Base-by-base conservation (phyloP, 2,797 vertebrate species). In the Xenentodon cancila region DNA sequence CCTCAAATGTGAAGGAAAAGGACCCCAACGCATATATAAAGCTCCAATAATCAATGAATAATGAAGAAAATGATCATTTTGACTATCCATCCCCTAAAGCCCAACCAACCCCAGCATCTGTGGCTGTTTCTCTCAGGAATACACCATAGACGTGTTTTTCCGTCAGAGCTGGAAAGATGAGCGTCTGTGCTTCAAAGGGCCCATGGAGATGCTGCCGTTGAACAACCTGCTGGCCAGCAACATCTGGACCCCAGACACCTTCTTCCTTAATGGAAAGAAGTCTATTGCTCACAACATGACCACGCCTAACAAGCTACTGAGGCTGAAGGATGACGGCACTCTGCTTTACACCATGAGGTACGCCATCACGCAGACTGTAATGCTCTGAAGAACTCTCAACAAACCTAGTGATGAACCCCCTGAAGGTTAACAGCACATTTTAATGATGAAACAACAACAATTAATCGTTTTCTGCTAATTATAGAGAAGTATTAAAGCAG, bases 261-360 rank as follows among this genome's bases (percentile, higher is more conserved):
- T 98, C 89, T 98, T 98, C 74, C 95, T 97, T 68, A 98, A 98
- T 19, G 96, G 96, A 61, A 98, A 98, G 89, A 98, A 98, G 89
- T 98, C 96, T 3, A 97, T 98, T 51, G 96, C 96, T 22, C 96
- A 98, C 62, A 98, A 98, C 80, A 98, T 98, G 96, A 98, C 96
- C 7, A 98, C 96, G 77, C 96, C 96, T 75, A 98, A 98, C 84
- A 97, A 98, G 87, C 92, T 98, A 32, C 89, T 98, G 77, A 84
- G 96, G 65, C 97, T 98, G 80, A 92, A 94, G 54, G 96, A 97
- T 53, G 96, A 98, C 7, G 96, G 96, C 8, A 97, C 95, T 0
- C 71, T 98, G 75, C 91, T 98, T 8, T 98, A 98, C 76, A 98
- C 96, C 0, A 98, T 98, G 96, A 95, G 96, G 96, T 97, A 68